phyloP scores from a whole-genome alignment of 2,797 vertebrate genomes.

The Emydoidea blandingii region DNA sequence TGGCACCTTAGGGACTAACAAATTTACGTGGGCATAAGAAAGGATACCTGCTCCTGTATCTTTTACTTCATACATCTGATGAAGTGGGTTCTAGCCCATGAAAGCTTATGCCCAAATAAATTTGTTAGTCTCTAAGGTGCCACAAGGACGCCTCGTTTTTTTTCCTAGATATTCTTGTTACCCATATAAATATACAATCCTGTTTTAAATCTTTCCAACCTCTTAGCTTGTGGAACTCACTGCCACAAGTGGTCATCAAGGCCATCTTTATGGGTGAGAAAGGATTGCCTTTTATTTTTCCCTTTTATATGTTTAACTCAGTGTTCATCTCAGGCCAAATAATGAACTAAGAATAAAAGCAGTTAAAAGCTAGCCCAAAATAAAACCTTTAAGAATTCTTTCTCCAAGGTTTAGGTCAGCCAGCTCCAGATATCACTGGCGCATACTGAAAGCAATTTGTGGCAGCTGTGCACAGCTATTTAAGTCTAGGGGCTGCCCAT shows the following conservation, averaged over 20 bases:
- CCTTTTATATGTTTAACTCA: slow-evolving; percentile 33
- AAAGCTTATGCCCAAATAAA: no score
- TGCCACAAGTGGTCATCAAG: background rate
- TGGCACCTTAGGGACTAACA: no score
- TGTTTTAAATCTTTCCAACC: background rate
- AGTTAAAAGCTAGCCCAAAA: slow-evolving; percentile 57
- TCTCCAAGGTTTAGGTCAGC: slow-evolving; percentile 57
- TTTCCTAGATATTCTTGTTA: background rate
- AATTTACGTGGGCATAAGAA: no score
- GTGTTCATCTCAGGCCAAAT: slow-evolving; percentile 50
- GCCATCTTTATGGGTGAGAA: slow-evolving; percentile 1
- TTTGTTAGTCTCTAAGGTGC: no score
- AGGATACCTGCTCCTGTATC: no score
- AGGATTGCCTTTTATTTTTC: slow-evolving; percentile 24
- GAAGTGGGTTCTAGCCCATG: no score
- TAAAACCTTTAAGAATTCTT: slow-evolving; percentile 51
- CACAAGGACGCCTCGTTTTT: no score
- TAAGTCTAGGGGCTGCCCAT: slow-evolving; percentile 44
- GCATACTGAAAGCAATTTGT: slow-evolving; percentile 73
- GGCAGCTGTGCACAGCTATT: slow-evolving; percentile 56
- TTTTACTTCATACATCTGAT: no score
- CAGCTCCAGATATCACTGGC: slow-evolving; percentile 60
- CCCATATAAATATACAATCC: background rate
- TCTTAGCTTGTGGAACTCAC: background rate
- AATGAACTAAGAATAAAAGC: slow-evolving; percentile 45